Evolutionary conservation across 2,113 vertebrate species (phyloP).

Genomic region (Porphyrio hochstetteri): DNA sequence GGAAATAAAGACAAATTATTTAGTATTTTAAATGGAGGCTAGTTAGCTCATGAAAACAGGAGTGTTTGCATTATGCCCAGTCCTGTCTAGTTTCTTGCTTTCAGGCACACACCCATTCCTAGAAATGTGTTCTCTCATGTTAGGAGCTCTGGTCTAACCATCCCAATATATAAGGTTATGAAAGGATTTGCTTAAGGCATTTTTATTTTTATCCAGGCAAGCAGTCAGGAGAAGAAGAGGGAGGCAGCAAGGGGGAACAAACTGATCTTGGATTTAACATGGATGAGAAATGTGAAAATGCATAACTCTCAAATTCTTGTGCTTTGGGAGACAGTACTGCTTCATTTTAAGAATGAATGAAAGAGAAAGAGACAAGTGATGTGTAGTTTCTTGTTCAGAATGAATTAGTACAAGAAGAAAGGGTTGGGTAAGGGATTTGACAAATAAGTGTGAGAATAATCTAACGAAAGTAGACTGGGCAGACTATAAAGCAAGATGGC

Average conservation of each 20-base stretch:
- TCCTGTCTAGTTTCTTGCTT: not conserved
- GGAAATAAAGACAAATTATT: not conserved
- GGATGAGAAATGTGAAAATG: slow-evolving; percentile 33
- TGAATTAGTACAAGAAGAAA: not conserved
- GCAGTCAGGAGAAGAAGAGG: not conserved
- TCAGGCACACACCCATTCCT: slow-evolving; percentile 41
- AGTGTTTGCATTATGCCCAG: not conserved
- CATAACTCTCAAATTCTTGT: not conserved
- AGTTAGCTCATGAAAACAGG: not conserved
- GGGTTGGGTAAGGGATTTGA: not conserved
- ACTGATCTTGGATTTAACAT: slow-evolving; percentile 28
- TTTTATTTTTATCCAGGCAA: slow-evolving; percentile 52
- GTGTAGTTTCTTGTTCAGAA: not conserved
- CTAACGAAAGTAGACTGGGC: not conserved
- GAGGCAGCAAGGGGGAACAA: not conserved
- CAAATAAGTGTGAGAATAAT: slow-evolving; percentile 8
- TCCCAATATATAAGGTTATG: slow-evolving; percentile 40
- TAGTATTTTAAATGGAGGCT: not conserved
- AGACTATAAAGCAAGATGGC: not conserved
- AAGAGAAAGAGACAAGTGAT: slow-evolving; percentile 3
- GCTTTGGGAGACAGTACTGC: not conserved
- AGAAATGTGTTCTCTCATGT: slow-evolving; percentile 57
- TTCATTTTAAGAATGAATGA: slow-evolving; percentile 23
- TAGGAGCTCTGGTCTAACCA: slow-evolving; percentile 12
- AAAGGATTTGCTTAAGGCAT: slow-evolving; percentile 63